Base-by-base conservation (phyloP, 2,797 vertebrate genomes). In the Nannoperca obscura region DNA sequence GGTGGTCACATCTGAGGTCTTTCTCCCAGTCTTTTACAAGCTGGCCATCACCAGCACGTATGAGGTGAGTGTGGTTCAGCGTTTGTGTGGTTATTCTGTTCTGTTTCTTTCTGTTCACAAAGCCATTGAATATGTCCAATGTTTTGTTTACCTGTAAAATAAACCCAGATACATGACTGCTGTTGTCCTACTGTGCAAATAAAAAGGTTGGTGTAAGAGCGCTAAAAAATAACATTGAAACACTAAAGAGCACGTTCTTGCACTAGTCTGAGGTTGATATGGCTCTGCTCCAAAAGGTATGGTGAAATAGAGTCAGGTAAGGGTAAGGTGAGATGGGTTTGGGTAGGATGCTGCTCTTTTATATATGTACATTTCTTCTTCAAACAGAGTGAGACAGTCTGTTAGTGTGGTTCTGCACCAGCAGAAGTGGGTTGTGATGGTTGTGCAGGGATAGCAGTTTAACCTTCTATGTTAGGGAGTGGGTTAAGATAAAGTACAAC, bases 21-120 rank as follows among this genome's bases (percentile, higher is more conserved):
- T 98, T 79, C 93, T 99, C 9, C 98, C 98, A 0, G 96, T 99
- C 76, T 99, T 99, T 93, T 99, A 99, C 92, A 96, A 92, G 32
- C 93, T 99, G 86, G 94, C 94, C 10, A 94, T 98, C 82, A 97
- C 97, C 83, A 99, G 98, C 92, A 97, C 97, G 2, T 98, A 98
- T 5, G 97, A 99, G 96, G 98, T 99, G 78, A 94, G 93, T 22
- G 2, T 19, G 0, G 32, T 49, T 71, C 6, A 53, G 10, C 0
- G 2, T 7, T 19, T 44, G 8, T 55, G 27, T 24, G 30, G 15
- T 12, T 60, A 13, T 46, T 76, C n/a, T 47, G 19, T 15, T 46
- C 7, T 32, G 30, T 32, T 32, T 5, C 24, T 13, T 30, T 47
- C n/a, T 19, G 20, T 67, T 76, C 12, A 30, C 17, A 40, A 46